Percentiles rank a stretch among this genome's conserved stretches.
Evolutionary conservation across 2,113 vertebrate species (phyloP).

Genomic region (Antechinus stuartii): DNA sequence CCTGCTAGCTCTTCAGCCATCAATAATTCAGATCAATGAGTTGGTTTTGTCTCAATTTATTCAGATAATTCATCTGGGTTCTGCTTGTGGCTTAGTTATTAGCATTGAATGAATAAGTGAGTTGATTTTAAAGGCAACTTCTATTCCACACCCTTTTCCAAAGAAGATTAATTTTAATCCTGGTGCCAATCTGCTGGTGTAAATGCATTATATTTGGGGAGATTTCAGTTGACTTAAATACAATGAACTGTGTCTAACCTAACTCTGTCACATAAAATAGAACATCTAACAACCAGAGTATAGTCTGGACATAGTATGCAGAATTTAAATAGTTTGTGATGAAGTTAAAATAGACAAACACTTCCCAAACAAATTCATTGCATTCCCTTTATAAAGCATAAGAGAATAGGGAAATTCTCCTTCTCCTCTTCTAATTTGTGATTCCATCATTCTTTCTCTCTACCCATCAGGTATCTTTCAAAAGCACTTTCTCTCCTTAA

Average conservation of each 20-base stretch:
- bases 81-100: constrained; percentile 8
- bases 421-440: neutral
- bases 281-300: neutral
- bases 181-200: neutral
- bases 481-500: constrained; percentile 39
- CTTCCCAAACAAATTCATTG: neutral
- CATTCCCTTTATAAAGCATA: neutral
- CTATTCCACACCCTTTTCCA: neutral
- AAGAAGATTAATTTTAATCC: neutral
- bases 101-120: neutral
- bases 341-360: neutral
- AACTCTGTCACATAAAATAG: neutral
- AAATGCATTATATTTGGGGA: neutral
- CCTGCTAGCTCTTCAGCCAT: neutral
- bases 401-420: neutral
- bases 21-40: constrained; percentile 33
- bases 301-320: neutral
- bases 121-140: constrained; percentile 29
- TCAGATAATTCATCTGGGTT: constrained; percentile 23
- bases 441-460: neutral
- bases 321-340: neutral
- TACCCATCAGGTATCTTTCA: constrained; percentile 32
- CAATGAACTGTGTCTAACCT: neutral
- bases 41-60: neutral
- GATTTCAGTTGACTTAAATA: neutral